These are phyloP conservation scores for Discoglossus pictus DNA, from an alignment of 2,797 vertebrate species.

Conservation along the genomic window DNA sequence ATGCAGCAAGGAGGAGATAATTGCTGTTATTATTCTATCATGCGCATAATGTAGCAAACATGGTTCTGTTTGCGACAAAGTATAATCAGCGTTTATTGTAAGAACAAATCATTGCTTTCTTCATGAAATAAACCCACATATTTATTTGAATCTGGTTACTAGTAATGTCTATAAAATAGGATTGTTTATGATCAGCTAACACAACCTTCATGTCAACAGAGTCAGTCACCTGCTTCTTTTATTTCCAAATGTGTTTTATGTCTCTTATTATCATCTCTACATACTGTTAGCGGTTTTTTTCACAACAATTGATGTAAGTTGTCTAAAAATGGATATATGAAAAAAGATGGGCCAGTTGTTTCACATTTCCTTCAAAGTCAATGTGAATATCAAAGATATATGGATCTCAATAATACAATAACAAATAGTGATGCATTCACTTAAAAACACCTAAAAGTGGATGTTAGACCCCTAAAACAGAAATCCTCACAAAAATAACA, in stretches of 20 bases:
- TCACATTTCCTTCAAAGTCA: no score
- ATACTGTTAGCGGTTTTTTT: no score
- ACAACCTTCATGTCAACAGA: background rate
- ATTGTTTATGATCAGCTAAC: background rate
- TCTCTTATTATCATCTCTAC: no score
- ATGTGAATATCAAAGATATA: no score
- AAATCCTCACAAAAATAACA: no score
- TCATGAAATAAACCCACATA: background rate
- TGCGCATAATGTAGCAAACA: constrained; percentile 37
- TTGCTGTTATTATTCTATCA: constrained; percentile 43
- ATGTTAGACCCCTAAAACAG: no score
- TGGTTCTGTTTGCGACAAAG: constrained; percentile 12
- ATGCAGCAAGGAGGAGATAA: constrained; percentile 20
- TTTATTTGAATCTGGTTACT: constrained; percentile 7
- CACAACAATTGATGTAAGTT: no score
- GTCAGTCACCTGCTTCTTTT: background rate
- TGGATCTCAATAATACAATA: no score
- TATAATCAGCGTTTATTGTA: constrained; percentile 39
- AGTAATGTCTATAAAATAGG: background rate
- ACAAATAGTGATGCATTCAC: no score
- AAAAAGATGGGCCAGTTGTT: no score
- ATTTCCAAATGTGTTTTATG: background rate
- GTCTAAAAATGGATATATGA: no score
- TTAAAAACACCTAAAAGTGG: no score
- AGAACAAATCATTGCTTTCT: constrained; percentile 24